phyloP scores from a whole-genome alignment of 2,888 invertebrate species.

The Zaprionus obscuricornis region DNA sequence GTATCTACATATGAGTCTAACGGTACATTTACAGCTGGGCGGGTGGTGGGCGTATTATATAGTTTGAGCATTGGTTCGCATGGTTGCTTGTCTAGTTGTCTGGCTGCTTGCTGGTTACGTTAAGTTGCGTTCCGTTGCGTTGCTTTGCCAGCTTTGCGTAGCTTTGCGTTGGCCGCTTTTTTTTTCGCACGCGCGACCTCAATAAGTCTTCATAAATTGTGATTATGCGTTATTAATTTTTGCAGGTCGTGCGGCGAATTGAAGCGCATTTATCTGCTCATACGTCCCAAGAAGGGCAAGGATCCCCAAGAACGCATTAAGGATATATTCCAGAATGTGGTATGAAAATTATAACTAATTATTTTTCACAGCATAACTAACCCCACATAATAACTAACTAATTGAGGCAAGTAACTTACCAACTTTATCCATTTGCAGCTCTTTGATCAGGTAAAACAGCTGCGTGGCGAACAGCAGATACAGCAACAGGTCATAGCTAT shows the following conservation, averaged over 20 bases:
- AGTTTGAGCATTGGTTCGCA: too few species aligned
- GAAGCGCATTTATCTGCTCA: conserved; percentile 90
- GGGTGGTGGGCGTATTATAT: too few species aligned
- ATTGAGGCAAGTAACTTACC: conserved; percentile 20
- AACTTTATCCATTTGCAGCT: conserved; percentile 85
- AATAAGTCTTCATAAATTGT: conserved; percentile 52
- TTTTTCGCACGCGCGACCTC: conserved; percentile 47
- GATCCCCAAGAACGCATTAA: conserved; percentile 89
- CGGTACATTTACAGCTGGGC: too few species aligned
- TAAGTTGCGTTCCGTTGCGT: neutral
- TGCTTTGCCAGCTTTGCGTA: neutral
- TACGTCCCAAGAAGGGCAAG: conserved; percentile 93
- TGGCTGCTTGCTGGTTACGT: too few species aligned
- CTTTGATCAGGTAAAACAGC: conserved; percentile 88
- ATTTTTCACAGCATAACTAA: conserved; percentile 26
- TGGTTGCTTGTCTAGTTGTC: too few species aligned
- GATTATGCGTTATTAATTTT: conserved; percentile 68
- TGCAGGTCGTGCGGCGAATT: conserved; percentile 89
- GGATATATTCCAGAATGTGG: conserved; percentile 92
- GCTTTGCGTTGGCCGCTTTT: conserved; percentile 20
- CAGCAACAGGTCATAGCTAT: conserved; percentile 87
- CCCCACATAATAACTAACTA: too few species aligned
- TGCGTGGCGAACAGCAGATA: conserved; percentile 87
- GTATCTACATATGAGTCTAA: too few species aligned
- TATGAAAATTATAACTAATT: conserved; percentile 84